A percentile compares a stretch with the other conserved stretches of the same genome.
These are phyloP conservation scores for Phymanthus crucifer DNA, from an alignment of 92 coral and sea anemone genomes.

Conservation along the genomic window DNA sequence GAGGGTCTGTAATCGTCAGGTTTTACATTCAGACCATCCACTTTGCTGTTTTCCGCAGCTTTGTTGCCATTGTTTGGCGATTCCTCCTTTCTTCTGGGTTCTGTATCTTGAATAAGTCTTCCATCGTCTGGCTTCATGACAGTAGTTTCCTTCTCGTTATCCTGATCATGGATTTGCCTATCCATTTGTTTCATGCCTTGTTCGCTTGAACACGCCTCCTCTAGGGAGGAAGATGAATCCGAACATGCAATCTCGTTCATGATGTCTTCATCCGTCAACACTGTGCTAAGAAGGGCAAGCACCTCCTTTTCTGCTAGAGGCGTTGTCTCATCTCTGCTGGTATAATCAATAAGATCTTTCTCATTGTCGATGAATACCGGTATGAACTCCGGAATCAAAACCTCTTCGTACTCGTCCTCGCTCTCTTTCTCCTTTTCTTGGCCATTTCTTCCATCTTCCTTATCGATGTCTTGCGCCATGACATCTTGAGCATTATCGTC, in stretches of 20 bases:
- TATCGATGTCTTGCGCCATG: too few relatives aligned
- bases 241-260: background rate
- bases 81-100: background rate
- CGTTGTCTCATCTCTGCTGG: background rate
- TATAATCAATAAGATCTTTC: background rate
- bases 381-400: too few relatives aligned
- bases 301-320: background rate
- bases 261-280: background rate
- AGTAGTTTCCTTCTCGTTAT: background rate
- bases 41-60: background rate
- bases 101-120: background rate
- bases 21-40: background rate
- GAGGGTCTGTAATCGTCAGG: background rate
- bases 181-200: background rate
- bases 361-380: background rate
- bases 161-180: background rate
- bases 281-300: conserved; percentile 1
- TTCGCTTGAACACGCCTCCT: background rate
- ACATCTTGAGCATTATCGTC: too few relatives aligned
- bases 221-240: background rate
- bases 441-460: too few relatives aligned
- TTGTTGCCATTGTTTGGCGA: background rate
- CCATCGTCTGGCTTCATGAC: background rate
- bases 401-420: too few relatives aligned
- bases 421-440: too few relatives aligned